Evolutionary conservation across 2,797 vertebrate genomes (phyloP).

Genomic region (Oreortyx pictus): DNA sequence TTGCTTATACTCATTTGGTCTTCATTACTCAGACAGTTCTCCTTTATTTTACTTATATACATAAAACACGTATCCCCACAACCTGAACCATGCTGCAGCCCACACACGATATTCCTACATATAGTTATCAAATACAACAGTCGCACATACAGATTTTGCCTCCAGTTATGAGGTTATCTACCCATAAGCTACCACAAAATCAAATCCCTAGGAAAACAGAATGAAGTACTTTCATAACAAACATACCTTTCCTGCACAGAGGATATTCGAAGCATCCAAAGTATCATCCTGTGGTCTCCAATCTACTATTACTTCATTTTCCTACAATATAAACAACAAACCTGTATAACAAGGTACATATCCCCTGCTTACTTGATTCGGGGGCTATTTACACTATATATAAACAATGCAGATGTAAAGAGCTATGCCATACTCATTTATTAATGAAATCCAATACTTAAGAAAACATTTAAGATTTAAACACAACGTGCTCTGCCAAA

Average conservation of each 20-base stretch:
- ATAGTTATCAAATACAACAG: not conserved
- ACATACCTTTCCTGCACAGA: constrained; percentile 94
- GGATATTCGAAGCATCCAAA: constrained; percentile 92
- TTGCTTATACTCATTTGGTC: not conserved
- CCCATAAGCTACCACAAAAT: not conserved
- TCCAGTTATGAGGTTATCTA: not conserved
- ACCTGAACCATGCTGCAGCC: not conserved
- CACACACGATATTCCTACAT: not conserved
- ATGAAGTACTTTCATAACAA: not conserved
- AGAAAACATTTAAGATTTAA: not conserved
- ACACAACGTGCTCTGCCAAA: not conserved
- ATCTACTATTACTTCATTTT: constrained; percentile 91
- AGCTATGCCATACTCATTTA: not conserved
- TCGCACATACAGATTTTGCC: not conserved
- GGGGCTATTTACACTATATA: not conserved
- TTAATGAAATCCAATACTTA: not conserved
- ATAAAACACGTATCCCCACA: not conserved
- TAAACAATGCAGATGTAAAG: not conserved
- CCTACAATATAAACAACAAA: constrained; percentile 79
- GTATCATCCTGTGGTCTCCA: constrained; percentile 92
- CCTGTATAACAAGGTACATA: not conserved
- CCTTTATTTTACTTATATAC: not conserved
- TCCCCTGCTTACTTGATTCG: not conserved
- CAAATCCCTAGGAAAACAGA: not conserved
- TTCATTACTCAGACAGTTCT: not conserved